Conservation (phyloP, 1,140 invertebrate genomes). For the Hyposmocoma kahamanoa region DNA sequence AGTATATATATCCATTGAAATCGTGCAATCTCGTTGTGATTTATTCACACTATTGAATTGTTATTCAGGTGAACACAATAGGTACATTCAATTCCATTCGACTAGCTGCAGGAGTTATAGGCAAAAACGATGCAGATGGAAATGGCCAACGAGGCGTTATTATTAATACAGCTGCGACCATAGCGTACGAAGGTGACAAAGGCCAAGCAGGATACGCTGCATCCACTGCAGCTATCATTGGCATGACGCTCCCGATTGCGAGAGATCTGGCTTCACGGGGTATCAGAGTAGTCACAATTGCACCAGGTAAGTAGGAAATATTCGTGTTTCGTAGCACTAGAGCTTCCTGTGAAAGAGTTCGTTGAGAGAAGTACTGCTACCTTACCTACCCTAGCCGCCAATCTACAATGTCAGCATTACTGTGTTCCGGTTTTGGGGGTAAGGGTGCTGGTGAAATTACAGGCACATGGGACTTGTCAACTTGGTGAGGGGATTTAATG, state of each 20-base stretch:
- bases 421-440: no score
- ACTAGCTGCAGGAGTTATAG: conserved; percentile 86
- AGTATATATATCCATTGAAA: no score
- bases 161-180: conserved; percentile 96
- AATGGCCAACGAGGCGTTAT: conserved; percentile 94
- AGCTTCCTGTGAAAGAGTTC: no score
- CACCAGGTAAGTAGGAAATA: conserved; percentile 88
- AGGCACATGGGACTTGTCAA: no score
- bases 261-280: conserved; percentile 88
- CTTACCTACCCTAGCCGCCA: no score
- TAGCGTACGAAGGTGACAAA: conserved; percentile 97
- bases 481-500: no score
- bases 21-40: no score
- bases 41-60: background rate
- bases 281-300: conserved; percentile 89
- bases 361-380: no score
- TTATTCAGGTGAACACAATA: conserved; percentile 84
- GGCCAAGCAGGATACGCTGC: conserved; percentile 96
- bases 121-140: conserved; percentile 85
- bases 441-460: no score
- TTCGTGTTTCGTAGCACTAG: no score
- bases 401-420: no score
- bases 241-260: conserved; percentile 96
- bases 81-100: conserved; percentile 97
- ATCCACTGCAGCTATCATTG: conserved; percentile 90